Evolutionary conservation across 2,888 invertebrate genomes (phyloP).

Genomic region (Troides helena): DNA sequence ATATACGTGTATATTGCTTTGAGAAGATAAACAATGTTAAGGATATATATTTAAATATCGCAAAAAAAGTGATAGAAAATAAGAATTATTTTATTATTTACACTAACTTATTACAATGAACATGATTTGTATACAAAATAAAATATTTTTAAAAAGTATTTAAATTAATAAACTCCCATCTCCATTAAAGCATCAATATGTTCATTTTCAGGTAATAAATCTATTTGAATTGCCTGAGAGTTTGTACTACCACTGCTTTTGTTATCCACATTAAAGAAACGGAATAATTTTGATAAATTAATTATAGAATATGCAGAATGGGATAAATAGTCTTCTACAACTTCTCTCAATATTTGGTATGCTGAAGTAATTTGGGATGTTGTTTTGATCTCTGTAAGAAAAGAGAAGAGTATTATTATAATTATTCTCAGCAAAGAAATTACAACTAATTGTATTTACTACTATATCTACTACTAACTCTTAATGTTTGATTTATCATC

Average conservation of each 20-base stretch:
- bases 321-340: slow-evolving; percentile 83
- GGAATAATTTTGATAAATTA: slow-evolving; percentile 80
- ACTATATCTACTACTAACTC: too few species aligned
- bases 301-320: slow-evolving; percentile 86
- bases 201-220: slow-evolving; percentile 71
- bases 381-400: slow-evolving; percentile 74
- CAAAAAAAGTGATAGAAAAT: background rate
- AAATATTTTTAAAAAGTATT: slow-evolving; percentile 5
- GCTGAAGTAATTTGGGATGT: slow-evolving; percentile 76
- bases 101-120: slow-evolving; percentile 8
- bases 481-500: too few species aligned
- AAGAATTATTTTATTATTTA: slow-evolving; percentile 12
- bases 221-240: slow-evolving; percentile 63
- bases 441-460: too few species aligned
- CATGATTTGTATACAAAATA: slow-evolving; percentile 10
- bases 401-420: slow-evolving; percentile 24
- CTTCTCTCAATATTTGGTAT: slow-evolving; percentile 83
- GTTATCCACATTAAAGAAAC: slow-evolving; percentile 65
- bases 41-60: slow-evolving; percentile 2
- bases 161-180: slow-evolving; percentile 59
- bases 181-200: slow-evolving; percentile 72
- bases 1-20: too few species aligned
- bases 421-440: background rate
- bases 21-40: background rate
- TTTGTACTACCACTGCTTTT: slow-evolving; percentile 52